phyloP scores from a whole-genome alignment of 2,888 invertebrate genomes.

The Machimus atricapillus region DNA sequence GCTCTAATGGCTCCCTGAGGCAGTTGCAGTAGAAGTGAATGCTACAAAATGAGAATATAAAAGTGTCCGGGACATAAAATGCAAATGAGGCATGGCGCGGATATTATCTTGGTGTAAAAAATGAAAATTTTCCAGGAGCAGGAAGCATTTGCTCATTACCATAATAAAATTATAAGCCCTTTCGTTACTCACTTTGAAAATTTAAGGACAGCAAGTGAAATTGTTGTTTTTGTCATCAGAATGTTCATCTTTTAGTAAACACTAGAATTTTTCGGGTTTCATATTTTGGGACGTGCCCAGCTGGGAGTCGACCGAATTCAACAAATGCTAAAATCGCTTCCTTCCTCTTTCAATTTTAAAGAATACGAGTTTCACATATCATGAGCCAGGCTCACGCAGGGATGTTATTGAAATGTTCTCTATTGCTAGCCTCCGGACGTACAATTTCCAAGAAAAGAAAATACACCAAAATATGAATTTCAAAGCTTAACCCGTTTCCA shows the following conservation, averaged over 20 bases:
- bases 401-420: background rate
- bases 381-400: background rate
- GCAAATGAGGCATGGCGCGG: constrained; percentile 19
- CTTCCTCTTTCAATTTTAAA: background rate
- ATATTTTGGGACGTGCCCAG: background rate
- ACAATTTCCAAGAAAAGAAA: background rate
- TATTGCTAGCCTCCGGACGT: background rate
- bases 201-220: background rate
- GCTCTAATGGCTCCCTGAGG: constrained; percentile 22
- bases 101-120: constrained; percentile 20
- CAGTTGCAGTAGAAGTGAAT: background rate
- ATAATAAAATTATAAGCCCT: constrained; percentile 25
- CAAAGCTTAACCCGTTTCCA: background rate
- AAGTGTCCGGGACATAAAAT: constrained; percentile 12
- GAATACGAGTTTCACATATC: background rate
- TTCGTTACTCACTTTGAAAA: background rate
- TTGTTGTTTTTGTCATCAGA: background rate
- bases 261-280: background rate
- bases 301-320: background rate
- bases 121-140: constrained; percentile 5
- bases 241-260: background rate
- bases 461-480: background rate
- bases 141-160: constrained; percentile 16
- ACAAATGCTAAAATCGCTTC: background rate
- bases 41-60: constrained; percentile 18